phyloP scores from a whole-genome alignment of 2,113 vertebrate species.

The Chunga burmeisteri region DNA sequence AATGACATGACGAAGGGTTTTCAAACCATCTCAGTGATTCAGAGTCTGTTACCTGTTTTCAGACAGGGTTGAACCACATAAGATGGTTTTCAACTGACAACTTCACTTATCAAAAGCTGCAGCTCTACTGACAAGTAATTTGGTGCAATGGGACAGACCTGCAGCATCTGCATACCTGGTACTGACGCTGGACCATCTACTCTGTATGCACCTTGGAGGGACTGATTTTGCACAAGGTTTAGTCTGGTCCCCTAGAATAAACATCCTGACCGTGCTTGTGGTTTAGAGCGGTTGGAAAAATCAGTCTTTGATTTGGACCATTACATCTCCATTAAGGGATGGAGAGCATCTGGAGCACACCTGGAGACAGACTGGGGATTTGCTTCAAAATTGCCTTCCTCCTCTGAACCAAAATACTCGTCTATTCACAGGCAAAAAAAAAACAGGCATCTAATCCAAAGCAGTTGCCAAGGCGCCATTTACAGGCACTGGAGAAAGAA shows the following conservation, averaged over 20 bases:
- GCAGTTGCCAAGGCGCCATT: background rate
- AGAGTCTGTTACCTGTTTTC: background rate
- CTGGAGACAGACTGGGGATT: background rate
- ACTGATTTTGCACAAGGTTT: background rate
- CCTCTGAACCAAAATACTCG: background rate
- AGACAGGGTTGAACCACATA: background rate
- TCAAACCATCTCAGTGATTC: background rate
- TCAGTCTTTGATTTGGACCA: background rate
- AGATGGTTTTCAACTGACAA: background rate
- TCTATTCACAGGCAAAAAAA: background rate
- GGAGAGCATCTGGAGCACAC: conserved; percentile 5
- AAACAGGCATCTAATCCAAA: background rate
- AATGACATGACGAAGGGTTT: background rate
- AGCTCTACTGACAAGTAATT: background rate
- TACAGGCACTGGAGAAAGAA: background rate
- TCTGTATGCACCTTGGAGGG: background rate
- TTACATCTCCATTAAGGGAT: background rate
- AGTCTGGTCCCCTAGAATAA: background rate
- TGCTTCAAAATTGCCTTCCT: background rate
- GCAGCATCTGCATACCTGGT: background rate
- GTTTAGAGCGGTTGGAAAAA: background rate
- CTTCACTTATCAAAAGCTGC: background rate
- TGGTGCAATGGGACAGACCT: background rate
- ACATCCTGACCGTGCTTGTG: background rate
- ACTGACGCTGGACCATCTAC: background rate